Base-by-base conservation (phyloP, 2,797 vertebrate species). In the Lithobates sylvaticus region DNA sequence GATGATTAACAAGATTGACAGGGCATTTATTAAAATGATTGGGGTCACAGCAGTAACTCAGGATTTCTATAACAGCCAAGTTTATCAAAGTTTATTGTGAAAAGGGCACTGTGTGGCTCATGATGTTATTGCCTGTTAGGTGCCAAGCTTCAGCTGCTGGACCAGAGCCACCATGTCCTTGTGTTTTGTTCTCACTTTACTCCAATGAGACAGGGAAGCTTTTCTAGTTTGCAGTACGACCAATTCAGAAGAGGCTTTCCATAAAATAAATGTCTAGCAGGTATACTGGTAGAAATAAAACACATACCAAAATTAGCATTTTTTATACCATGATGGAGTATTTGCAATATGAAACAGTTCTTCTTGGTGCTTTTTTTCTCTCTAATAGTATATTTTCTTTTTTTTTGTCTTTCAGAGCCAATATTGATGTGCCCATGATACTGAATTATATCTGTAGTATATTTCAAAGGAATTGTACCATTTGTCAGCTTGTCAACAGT, bases 21-120 rank as follows among this genome's bases (percentile, higher is more conserved):
- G 42, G 86, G 23, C 69, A 58, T 83, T 83, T 84, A 87, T 87
- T 87, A 87, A 84, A 83, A 78, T 79, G 81, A 87, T 87, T 87
- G 86, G 81, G 81, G 86, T 83, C 81, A 87, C 70, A 69, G 76
- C 54, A 84, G 86, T 83, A 78, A 74, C 34, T 36, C 29, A 16
- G 34, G 34, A 78, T 50, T 73, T 79, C 69, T 32, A 78, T 50
- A 74, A 73, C 76, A 74, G 81, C 76, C 81, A 75, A 78, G n/a
- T 83, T 74, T 83, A 83, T 74, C 65, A 84, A 79, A 64, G 81
- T 69, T 67, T 34, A 87, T 83, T 84, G 81, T 78, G 70, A 78
- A 76, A 83, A 83, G 44, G 81, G 42, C 34, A 54, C 13, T 27
- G 34, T 15, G 27, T 72, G 27, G 73, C 74, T 47, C 39, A 69